These are phyloP conservation scores for Tapirus indicus DNA, from an alignment of 2,797 vertebrate genomes.

Conservation along the genomic window DNA sequence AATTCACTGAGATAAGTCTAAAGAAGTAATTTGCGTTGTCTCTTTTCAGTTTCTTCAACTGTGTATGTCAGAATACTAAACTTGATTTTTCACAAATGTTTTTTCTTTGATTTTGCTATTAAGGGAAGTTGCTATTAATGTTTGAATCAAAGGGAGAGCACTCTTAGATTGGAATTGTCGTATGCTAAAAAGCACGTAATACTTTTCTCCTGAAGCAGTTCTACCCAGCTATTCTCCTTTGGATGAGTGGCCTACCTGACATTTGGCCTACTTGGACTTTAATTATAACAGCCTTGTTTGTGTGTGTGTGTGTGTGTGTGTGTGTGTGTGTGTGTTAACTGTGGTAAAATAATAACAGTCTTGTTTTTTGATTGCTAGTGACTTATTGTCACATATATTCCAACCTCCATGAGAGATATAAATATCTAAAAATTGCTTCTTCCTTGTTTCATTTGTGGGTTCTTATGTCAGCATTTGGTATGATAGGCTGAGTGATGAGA, in stretches of 20 bases:
- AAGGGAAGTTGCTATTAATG: not conserved
- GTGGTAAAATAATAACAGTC: not conserved
- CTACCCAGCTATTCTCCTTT: not conserved
- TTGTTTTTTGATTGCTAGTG: constrained; percentile 4
- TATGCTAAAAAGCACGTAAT: not conserved
- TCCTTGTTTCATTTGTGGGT: not conserved
- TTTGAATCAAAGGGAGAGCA: constrained; percentile 1
- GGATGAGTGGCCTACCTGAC: not conserved
- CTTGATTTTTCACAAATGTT: not conserved
- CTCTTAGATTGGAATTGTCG: not conserved
- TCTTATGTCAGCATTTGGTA: constrained; percentile 10
- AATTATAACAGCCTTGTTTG: not conserved
- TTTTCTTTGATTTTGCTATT: constrained; percentile 30
- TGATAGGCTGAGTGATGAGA: not conserved
- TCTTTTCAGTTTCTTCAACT: constrained; percentile 36
- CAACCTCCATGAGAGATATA: not conserved
- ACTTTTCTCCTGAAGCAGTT: constrained; percentile 12
- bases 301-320: not conserved
- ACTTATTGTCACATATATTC: not conserved
- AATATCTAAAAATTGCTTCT: not conserved
- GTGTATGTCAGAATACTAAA: constrained; percentile 39
- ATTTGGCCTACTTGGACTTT: not conserved
- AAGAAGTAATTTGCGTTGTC: constrained; percentile 6
- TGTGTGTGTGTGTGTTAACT: not conserved
- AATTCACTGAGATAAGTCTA: not conserved